Percentiles rank a stretch among this genome's conserved stretches.
These are phyloP conservation scores for Steinernema carpocapsae DNA, from an alignment of 2,888 invertebrate species.

Conservation along the genomic window DNA sequence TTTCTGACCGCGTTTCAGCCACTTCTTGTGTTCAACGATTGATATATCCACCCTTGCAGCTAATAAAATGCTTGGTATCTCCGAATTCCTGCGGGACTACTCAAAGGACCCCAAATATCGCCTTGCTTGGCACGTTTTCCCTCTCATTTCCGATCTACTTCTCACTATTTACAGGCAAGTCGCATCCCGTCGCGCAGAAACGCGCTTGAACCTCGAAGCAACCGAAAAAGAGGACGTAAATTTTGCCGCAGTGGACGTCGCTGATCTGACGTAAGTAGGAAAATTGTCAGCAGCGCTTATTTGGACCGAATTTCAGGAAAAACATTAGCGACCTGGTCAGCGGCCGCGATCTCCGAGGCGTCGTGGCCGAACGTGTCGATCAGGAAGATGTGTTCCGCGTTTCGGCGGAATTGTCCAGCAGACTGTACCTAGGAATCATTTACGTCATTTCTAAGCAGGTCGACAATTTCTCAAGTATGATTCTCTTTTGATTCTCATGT, in stretches of 20 bases:
- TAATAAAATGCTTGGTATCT: conserved; percentile 13
- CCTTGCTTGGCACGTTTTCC: not conserved
- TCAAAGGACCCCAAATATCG: conserved; percentile 11
- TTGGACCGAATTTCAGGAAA: conserved; percentile 12
- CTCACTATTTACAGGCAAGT: not conserved
- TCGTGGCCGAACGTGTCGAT: not conserved
- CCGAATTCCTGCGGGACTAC: conserved; percentile 8
- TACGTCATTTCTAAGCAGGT: not conserved
- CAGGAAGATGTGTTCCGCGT: conserved; percentile 1
- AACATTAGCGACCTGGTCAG: not conserved
- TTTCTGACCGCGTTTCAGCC: too few relatives aligned
- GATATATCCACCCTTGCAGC: too few relatives aligned
- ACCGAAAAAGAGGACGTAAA: not conserved
- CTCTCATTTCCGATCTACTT: not conserved
- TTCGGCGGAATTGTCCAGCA: not conserved
- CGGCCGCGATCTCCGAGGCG: not conserved
- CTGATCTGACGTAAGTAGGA: conserved; percentile 3
- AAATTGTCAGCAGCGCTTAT: too few relatives aligned
- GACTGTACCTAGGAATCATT: not conserved
- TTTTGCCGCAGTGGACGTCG: not conserved
- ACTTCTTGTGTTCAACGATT: too few relatives aligned
- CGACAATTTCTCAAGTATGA: not conserved
- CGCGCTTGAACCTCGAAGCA: not conserved
- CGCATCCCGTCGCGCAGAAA: not conserved
- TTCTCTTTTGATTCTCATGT: not conserved